Percentiles rank a stretch among this genome's conserved stretches.
Evolutionary conservation across 2,113 vertebrate species (phyloP).

Genomic region (Apteryx mantelli): DNA sequence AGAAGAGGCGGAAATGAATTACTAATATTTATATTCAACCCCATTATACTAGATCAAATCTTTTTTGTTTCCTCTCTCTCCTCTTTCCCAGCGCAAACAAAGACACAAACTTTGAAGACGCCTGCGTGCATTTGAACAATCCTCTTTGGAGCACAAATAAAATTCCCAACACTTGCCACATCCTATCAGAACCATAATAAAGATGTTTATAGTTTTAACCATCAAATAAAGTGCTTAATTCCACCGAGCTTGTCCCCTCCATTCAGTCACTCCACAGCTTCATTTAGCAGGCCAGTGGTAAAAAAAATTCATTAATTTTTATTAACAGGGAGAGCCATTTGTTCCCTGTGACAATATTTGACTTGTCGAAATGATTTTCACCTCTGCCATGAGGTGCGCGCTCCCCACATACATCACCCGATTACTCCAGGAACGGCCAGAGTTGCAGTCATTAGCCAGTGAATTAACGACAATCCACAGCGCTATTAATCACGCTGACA

Average conservation of each 20-base stretch:
- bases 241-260: constrained; percentile 44
- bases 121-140: background rate
- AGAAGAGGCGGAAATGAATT: background rate
- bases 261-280: constrained; percentile 71
- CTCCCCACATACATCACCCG: constrained; percentile 96
- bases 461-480: constrained; percentile 96
- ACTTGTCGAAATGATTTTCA: constrained; percentile 98
- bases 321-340: constrained; percentile 92
- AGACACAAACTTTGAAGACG: background rate
- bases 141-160: background rate
- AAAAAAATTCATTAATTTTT: constrained; percentile 93
- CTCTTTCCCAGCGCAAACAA: background rate
- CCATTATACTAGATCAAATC: background rate
- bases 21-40: background rate
- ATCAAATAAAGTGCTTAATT: constrained; percentile 72
- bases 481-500: constrained; percentile 99
- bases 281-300: constrained; percentile 82
- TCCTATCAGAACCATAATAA: constrained; percentile 47
- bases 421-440: constrained; percentile 88
- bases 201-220: constrained; percentile 72
- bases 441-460: constrained; percentile 99
- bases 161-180: constrained; percentile 7
- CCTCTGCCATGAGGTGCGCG: constrained; percentile 93
- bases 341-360: constrained; percentile 91
- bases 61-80: background rate